phyloP scores from a whole-genome alignment of 2,888 invertebrate genomes.

The Galerucella pusilla region DNA sequence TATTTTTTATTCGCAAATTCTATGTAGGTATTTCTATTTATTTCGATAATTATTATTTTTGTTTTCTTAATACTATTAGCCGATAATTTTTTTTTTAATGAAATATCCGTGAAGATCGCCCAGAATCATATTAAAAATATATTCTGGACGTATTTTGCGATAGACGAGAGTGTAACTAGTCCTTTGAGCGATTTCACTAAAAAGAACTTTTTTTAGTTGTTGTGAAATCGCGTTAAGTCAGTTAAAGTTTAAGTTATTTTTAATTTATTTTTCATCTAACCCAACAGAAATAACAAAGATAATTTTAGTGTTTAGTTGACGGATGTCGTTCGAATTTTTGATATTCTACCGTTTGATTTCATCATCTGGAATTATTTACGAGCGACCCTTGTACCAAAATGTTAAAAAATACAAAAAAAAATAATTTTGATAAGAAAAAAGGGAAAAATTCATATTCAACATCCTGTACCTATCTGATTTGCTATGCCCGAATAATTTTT shows the following conservation, averaged over 20 bases:
- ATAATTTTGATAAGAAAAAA: no score
- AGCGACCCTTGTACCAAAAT: no score
- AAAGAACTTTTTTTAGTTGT: constrained; percentile 16
- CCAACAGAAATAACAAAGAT: constrained; percentile 34
- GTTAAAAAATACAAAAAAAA: no score
- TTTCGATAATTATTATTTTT: neutral
- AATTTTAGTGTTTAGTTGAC: constrained; percentile 52
- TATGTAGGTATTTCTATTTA: neutral
- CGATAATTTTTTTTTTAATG: constrained; percentile 56
- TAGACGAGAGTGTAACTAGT: constrained; percentile 59
- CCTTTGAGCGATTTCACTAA: constrained; percentile 37
- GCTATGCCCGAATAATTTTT: no score
- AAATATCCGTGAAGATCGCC: constrained; percentile 24
- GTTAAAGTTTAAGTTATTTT: constrained; percentile 52
- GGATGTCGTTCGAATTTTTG: constrained; percentile 21
- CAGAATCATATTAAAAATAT: constrained; percentile 29
- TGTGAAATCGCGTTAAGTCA: constrained; percentile 49
- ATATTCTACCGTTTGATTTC: neutral
- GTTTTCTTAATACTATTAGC: constrained; percentile 59
- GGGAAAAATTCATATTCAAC: no score
- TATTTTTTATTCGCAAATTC: no score
- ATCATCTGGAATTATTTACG: no score
- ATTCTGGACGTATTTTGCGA: constrained; percentile 38
- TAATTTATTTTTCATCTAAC: constrained; percentile 49
- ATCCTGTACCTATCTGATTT: no score